Evolutionary conservation across 2,888 invertebrate species (phyloP).

Genomic region (Autographa pulchrina): DNA sequence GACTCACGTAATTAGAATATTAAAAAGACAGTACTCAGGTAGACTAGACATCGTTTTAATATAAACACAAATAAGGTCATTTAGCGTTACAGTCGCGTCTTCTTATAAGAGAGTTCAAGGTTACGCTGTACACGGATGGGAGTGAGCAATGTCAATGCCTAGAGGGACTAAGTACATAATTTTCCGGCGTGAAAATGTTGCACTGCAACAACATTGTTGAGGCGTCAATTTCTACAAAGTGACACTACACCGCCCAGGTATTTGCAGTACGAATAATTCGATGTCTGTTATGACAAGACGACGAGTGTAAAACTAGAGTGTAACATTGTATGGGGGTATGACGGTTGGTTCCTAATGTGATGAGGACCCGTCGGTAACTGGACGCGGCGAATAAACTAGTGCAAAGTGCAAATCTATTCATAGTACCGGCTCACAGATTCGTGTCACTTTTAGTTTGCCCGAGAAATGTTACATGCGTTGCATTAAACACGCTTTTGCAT

Average conservation of each 20-base stretch:
- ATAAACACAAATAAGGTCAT: neutral
- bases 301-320: constrained; percentile 19
- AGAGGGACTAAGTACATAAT: constrained; percentile 22
- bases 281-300: constrained; percentile 20
- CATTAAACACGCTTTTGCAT: constrained; percentile 19
- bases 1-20: constrained; percentile 69
- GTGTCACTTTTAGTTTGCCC: constrained; percentile 55
- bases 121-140: constrained; percentile 14
- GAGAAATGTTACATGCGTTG: constrained; percentile 31
- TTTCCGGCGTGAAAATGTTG: constrained; percentile 17
- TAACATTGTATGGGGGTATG: constrained; percentile 33
- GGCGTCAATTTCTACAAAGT: constrained; percentile 22
- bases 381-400: constrained; percentile 59
- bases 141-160: constrained; percentile 21
- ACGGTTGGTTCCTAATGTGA: constrained; percentile 14
- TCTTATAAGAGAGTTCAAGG: constrained; percentile 23
- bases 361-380: constrained; percentile 47
- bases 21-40: constrained; percentile 35
- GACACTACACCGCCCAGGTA: constrained; percentile 24
- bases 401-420: constrained; percentile 74
- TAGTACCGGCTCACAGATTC: constrained; percentile 59
- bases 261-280: constrained; percentile 36
- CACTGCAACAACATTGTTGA: constrained; percentile 26
- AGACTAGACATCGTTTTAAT: constrained; percentile 9
- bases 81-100: constrained; percentile 5